These are phyloP conservation scores for Caerostris extrusa DNA, from an alignment of 1,140 invertebrate species.

Conservation along the genomic window DNA sequence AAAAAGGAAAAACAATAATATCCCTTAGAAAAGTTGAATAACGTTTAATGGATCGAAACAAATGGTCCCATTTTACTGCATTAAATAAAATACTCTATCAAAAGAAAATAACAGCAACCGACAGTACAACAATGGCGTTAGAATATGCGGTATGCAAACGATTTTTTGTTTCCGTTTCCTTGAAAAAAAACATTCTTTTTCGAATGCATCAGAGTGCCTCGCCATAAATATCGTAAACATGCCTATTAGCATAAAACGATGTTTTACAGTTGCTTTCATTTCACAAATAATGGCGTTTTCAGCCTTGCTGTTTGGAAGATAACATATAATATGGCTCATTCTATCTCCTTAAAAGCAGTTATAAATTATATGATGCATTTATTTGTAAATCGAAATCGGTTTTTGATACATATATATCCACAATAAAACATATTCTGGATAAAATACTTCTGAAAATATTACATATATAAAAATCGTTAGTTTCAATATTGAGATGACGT, in stretches of 20 bases:
- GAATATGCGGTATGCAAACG: conserved; percentile 33
- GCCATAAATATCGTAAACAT: conserved; percentile 63
- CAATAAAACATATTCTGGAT: not conserved
- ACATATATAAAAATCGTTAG: too few species aligned
- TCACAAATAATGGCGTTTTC: not conserved
- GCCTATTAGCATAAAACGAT: conserved; percentile 48
- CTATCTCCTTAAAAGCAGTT: not conserved
- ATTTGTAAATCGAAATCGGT: too few species aligned
- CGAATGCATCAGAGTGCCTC: not conserved
- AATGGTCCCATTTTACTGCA: conserved; percentile 26
- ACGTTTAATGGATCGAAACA: conserved; percentile 25
- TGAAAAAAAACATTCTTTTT: not conserved
- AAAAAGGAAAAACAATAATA: conserved; percentile 37
- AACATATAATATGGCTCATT: not conserved
- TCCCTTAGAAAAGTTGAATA: not conserved
- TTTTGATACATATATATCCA: not conserved
- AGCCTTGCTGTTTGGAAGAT: not conserved
- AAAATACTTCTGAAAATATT: too few species aligned
- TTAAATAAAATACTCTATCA: conserved; percentile 34
- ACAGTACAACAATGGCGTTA: not conserved
- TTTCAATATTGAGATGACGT: too few species aligned
- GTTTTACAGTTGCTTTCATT: conserved; percentile 18
- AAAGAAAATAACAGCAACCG: not conserved
- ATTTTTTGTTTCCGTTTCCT: not conserved
- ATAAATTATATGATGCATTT: not conserved